Evolutionary conservation across 1,140 invertebrate species (phyloP), one percentile per base, ranked within the genome.

Genomic region (Sipha flava): DNA sequence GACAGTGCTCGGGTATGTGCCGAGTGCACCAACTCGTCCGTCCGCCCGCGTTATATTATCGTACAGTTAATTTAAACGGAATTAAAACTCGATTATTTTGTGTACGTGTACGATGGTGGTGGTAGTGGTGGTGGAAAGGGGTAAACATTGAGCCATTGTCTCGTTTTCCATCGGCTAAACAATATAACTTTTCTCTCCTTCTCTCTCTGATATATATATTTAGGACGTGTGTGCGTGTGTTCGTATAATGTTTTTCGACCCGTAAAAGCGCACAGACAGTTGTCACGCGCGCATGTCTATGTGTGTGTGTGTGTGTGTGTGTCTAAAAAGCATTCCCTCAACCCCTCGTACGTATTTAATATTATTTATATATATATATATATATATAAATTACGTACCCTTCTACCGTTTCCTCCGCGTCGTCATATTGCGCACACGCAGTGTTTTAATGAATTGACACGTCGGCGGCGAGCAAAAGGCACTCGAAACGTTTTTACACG

Each of bases 21-120:
- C n/a, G n/a, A n/a, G n/a, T n/a, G n/a, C n/a, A n/a, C n/a, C n/a
- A n/a, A n/a, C n/a, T n/a, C n/a, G n/a, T n/a, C n/a, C n/a, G n/a
- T n/a, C n/a, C n/a, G n/a, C n/a, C n/a, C 23, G 62, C 62, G 18
- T n/a, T 64, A 14, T 31, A 73, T 49, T 49, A 34, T 49, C 21
- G 23, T 31, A 40, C 72, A 57, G 73, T 77, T 77, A 77, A 77
- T 77, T 77, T 77, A 77, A 77, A 77, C 73, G 73, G 73, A 52
- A 59, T 77, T 77, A 77, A 77, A 77, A 77, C 52, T 57, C 73
- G 73, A 77, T 59, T 59, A 57, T 77, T 59, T 54, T 12, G 52
- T 26, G 18, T 26, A 9, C 31, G 31, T 16, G 29, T 59, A 14
- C 12, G 2, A 5, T n/a, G 26, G 5, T 10, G 31, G 18, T 1